phyloP scores from a whole-genome alignment of 2,888 invertebrate genomes.

The Drosophila melanocephala region DNA sequence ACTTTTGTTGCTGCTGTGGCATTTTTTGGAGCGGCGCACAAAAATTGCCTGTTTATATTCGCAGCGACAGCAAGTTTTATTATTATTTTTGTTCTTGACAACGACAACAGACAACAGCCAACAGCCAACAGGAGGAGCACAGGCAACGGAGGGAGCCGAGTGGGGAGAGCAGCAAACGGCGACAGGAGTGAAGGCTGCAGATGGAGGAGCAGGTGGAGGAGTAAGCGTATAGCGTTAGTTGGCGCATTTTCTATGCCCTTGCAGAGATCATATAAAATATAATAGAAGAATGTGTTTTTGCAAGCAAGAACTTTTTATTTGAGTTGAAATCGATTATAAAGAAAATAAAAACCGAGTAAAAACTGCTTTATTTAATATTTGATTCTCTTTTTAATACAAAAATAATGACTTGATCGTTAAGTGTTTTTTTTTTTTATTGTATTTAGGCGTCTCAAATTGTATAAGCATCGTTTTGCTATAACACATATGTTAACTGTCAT shows the following conservation, averaged over 20 bases:
- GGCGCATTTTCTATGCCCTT: background rate
- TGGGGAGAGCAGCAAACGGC: background rate
- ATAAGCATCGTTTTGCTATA: background rate
- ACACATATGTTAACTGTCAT: background rate
- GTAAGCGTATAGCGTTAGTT: background rate
- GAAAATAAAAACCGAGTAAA: background rate
- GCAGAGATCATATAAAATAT: background rate
- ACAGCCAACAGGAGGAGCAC: conserved; percentile 22
- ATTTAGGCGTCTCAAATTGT: background rate
- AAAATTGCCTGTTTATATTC: conserved; percentile 82
- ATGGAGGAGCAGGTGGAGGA: background rate
- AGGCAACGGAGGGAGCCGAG: background rate
- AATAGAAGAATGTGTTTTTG: background rate
- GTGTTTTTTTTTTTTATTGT: no score
- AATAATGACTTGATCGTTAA: background rate
- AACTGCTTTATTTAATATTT: background rate
- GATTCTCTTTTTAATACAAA: background rate
- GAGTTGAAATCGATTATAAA: background rate
- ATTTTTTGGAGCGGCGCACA: conserved; percentile 58
- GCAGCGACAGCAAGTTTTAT: conserved; percentile 81
- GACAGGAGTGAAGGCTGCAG: background rate
- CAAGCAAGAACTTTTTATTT: background rate
- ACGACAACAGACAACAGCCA: conserved; percentile 57
- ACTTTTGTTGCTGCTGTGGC: conserved; percentile 54
- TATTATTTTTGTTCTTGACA: conserved; percentile 81